Base-by-base conservation (phyloP, 2,113 vertebrate genomes). In the Dolichallabes microphthalmus region DNA sequence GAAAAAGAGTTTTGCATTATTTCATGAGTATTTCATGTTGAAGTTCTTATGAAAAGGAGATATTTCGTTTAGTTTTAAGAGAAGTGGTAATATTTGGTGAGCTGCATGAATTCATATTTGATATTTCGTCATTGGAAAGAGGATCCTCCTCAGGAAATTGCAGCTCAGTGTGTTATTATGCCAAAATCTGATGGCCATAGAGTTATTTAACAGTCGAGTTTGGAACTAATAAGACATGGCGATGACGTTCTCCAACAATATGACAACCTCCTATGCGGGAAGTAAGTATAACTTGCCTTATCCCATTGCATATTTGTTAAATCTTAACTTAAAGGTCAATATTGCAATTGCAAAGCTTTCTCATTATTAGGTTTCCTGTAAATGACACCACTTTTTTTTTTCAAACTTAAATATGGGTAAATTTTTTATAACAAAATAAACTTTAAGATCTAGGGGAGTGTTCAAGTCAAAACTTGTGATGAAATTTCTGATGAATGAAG, bases 91-190 rank as follows among this genome's bases (percentile, higher is more conserved):
- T 19, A 73, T 2, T 27, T 12, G 32, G 32, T 20, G 78, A 61
- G 78, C 4, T 14, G 14, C 52, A 52, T 61, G 25, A 45, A 25
- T 12, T 61, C 14, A 35, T 50, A 32, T 30, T 55, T 20, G 15
- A 20, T 1, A 27, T 76, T 84, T 75, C 57, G 10, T 63, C 45
- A 32, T 61, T 17, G 30, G 4, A 25, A 22, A 64, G 15, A 77
- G 53, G 71, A 30, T 50, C 82, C 73, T 60, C 83, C 83, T 64
- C 73, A 84, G 73, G 73, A 84, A 84, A 77, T 14, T 15, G 58
- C 45, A 76, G 17, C 25, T 84, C 45, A 52, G 22, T 71, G 55
- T 63, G 11, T 35, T 63, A 30, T 35, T 50, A 55, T 13, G 66
- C 53, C 7, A 50, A 32, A 53, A 45, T 19, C 13, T 20, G 19